These are phyloP conservation scores for Eudasyphora cyanicolor DNA, from an alignment of 2,888 invertebrate genomes.

Conservation along the genomic window DNA sequence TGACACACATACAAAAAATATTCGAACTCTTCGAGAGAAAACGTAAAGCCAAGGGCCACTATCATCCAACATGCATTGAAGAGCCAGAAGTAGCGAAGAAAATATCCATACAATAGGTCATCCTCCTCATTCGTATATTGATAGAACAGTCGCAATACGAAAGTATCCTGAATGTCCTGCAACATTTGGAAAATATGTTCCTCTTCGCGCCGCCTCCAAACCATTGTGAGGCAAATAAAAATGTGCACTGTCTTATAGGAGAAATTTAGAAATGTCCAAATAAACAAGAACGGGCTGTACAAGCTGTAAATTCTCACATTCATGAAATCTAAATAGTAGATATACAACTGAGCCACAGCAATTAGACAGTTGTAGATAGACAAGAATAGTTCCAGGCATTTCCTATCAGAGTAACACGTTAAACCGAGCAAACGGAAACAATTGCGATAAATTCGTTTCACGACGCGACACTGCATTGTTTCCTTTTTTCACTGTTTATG, in stretches of 20 bases:
- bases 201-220: constrained; percentile 61
- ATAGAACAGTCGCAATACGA: constrained; percentile 50
- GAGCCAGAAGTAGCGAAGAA: constrained; percentile 38
- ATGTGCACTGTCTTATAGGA: constrained; percentile 66
- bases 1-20: not conserved
- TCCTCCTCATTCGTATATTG: not conserved
- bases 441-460: too few species aligned
- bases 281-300: too few species aligned
- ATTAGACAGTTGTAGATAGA: too few species aligned
- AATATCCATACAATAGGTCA: not conserved
- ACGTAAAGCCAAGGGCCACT: not conserved
- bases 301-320: too few species aligned
- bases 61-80: not conserved
- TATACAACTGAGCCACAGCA: too few species aligned
- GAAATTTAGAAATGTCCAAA: constrained; percentile 32
- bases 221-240: constrained; percentile 58
- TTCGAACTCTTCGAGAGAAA: not conserved
- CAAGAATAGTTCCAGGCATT: too few species aligned
- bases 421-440: too few species aligned
- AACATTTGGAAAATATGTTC: constrained; percentile 46
- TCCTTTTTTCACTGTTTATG: too few species aligned
- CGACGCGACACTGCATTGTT: too few species aligned
- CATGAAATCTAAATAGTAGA: too few species aligned
- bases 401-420: too few species aligned
- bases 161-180: constrained; percentile 50